Percentiles rank a stretch among this genome's conserved stretches.
phyloP scores from a whole-genome alignment of 2,113 vertebrate genomes.

The Bettongia penicillata region DNA sequence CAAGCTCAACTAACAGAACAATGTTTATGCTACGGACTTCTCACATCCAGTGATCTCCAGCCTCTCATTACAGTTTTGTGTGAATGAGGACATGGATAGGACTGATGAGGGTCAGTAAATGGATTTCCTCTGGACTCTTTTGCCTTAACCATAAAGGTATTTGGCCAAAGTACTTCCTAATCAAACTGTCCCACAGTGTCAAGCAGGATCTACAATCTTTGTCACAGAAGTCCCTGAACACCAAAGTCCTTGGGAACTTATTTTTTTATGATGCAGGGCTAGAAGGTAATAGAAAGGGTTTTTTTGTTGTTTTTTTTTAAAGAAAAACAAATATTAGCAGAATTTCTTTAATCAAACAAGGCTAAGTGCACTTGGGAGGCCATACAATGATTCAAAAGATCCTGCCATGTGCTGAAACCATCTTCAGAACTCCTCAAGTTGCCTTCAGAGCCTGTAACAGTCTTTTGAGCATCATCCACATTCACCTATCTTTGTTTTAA shows the following conservation, averaged over 20 bases:
- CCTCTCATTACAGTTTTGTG: constrained; percentile 74
- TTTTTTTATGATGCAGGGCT: constrained; percentile 44
- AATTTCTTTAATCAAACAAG: constrained; percentile 39
- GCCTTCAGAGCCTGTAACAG: background rate
- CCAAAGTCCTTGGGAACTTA: constrained; percentile 2
- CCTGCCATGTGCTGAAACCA: constrained; percentile 26
- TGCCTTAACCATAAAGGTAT: constrained; percentile 48
- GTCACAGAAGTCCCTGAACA: constrained; percentile 17
- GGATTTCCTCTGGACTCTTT: constrained; percentile 45
- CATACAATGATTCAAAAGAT: constrained; percentile 36
- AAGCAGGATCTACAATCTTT: constrained; percentile 41
- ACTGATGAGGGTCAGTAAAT: background rate
- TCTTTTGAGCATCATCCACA: constrained; percentile 30
- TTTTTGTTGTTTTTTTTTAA: background rate
- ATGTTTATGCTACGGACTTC: constrained; percentile 74
- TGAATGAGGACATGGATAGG: constrained; percentile 29
- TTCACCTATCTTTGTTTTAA: constrained; percentile 9
- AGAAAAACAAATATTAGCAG: constrained; percentile 20
- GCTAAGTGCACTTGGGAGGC: constrained; percentile 33
- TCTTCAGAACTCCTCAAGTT: constrained; percentile 17
- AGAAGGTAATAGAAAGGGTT: constrained; percentile 37
- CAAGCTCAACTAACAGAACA: constrained; percentile 64
- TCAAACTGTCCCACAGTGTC: constrained; percentile 29
- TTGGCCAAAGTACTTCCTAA: constrained; percentile 29
- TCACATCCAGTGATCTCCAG: constrained; percentile 77